Evolutionary conservation across 2,888 invertebrate genomes (phyloP).

Genomic region (Heliconius charithonia): DNA sequence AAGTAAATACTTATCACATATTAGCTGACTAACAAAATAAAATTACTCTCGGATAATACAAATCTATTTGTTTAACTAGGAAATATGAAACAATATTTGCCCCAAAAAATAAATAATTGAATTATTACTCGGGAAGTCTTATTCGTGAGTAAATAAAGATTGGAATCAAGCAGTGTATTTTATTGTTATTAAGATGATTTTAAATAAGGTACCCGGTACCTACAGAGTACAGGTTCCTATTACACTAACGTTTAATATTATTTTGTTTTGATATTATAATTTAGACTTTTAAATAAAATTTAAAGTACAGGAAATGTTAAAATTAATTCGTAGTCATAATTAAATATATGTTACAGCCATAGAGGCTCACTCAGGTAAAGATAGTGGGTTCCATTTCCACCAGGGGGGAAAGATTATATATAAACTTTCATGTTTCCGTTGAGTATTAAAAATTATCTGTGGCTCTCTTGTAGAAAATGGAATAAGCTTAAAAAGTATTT

Average conservation of each 20-base stretch:
- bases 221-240: slow-evolving; percentile 55
- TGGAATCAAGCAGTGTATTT: slow-evolving; percentile 73
- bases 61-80: slow-evolving; percentile 71
- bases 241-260: slow-evolving; percentile 11
- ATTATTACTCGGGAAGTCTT: slow-evolving; percentile 74
- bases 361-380: too few relatives aligned
- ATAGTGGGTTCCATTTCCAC: too few relatives aligned
- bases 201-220: slow-evolving; percentile 79
- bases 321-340: too few relatives aligned
- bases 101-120: slow-evolving; percentile 59
- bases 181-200: slow-evolving; percentile 82
- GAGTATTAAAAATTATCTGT: too few relatives aligned
- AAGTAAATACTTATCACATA: slow-evolving; percentile 50
- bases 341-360: too few relatives aligned
- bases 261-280: neutral
- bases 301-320: too few relatives aligned
- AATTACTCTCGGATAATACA: slow-evolving; percentile 71
- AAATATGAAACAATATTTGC: slow-evolving; percentile 80
- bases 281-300: too few relatives aligned
- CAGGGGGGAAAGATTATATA: too few relatives aligned
- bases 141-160: slow-evolving; percentile 72
- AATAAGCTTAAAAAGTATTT: too few relatives aligned
- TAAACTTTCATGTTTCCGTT: too few relatives aligned
- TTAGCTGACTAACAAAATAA: slow-evolving; percentile 67
- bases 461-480: too few relatives aligned